Percentiles rank a stretch among this genome's conserved stretches.
phyloP scores from a whole-genome alignment of 1,140 invertebrate genomes.

The Notospermus geniculatus region DNA sequence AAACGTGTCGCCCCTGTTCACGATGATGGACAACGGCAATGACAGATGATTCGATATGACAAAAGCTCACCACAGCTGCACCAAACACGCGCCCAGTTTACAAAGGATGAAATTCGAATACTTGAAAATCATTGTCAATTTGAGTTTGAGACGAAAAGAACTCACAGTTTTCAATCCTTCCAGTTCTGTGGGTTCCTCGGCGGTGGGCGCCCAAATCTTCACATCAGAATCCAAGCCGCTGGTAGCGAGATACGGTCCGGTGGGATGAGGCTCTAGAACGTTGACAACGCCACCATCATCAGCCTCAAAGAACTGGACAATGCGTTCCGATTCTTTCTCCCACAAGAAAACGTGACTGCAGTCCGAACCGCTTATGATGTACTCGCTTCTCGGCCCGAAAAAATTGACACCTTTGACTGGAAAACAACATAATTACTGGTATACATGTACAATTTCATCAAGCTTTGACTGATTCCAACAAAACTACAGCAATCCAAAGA shows the following conservation, averaged over 20 bases:
- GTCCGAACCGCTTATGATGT: conserved; percentile 89
- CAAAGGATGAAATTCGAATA: too few species aligned
- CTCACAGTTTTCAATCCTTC: conserved; percentile 59
- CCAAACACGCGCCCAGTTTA: too few species aligned
- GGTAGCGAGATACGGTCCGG: conserved; percentile 81
- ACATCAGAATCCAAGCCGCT: conserved; percentile 88
- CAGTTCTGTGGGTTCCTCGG: conserved; percentile 61
- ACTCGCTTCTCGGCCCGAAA: conserved; percentile 88
- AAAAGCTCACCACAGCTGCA: too few species aligned
- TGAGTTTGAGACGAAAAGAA: conserved; percentile 11
- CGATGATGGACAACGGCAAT: too few species aligned
- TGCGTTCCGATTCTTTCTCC: conserved; percentile 84
- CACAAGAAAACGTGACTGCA: conserved; percentile 94
- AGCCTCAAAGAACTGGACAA: conserved; percentile 81
- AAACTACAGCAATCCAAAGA: too few species aligned
- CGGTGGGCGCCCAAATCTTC: conserved; percentile 86
- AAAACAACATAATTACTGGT: too few species aligned
- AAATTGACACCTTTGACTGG: conserved; percentile 91
- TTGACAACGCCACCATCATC: conserved; percentile 90
- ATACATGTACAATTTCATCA: too few species aligned
- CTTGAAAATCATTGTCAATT: too few species aligned
- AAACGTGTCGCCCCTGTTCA: too few species aligned
- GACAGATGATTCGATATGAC: too few species aligned
- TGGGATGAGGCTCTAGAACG: conserved; percentile 86
- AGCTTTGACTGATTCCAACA: too few species aligned